Conservation (phyloP, 1,140 invertebrate genomes). For the Trinorchestia longiramus region DNA sequence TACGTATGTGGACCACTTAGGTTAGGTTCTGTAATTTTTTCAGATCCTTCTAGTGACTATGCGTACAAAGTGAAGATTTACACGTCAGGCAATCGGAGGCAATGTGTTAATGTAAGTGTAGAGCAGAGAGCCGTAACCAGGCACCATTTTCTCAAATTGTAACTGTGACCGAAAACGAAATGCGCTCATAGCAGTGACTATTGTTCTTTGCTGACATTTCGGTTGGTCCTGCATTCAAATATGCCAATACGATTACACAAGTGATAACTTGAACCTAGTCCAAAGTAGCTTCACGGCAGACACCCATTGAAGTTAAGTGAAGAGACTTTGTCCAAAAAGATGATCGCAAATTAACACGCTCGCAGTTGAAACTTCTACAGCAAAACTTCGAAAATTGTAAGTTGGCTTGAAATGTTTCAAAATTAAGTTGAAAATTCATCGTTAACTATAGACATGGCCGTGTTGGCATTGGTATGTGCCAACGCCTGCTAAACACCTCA, state of each 20-base stretch:
- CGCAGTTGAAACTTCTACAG: neutral
- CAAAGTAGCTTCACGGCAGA: neutral
- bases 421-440: too few relatives aligned
- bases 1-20: too few relatives aligned
- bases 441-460: too few relatives aligned
- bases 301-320: neutral
- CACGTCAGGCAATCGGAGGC: too few relatives aligned
- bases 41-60: too few relatives aligned
- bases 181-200: neutral
- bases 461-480: too few relatives aligned
- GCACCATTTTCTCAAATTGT: neutral
- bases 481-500: neutral
- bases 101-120: neutral
- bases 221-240: neutral
- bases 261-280: too few relatives aligned
- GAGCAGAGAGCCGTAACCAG: neutral
- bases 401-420: neutral
- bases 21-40: too few relatives aligned
- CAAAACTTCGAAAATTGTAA: neutral
- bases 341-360: neutral
- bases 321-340: neutral
- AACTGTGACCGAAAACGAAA: neutral
- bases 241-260: neutral
- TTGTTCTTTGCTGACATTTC: neutral
- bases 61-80: too few relatives aligned